A percentile compares a stretch with the other conserved stretches of the same genome.
These are phyloP conservation scores for Loxodonta africana DNA, from an alignment of 2,113 vertebrate genomes.

Conservation along the genomic window DNA sequence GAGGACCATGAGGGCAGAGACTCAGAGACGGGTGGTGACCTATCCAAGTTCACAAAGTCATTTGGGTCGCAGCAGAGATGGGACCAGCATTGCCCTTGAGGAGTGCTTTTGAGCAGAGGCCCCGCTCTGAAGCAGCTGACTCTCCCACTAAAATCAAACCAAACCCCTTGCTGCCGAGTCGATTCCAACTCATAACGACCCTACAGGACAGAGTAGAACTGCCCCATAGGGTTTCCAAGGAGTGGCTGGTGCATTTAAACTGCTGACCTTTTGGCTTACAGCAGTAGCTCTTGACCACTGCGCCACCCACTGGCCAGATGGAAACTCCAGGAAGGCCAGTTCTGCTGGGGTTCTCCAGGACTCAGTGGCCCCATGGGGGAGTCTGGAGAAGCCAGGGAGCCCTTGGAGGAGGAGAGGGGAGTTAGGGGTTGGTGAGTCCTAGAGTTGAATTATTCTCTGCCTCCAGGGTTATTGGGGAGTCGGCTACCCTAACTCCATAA, in stretches of 20 bases:
- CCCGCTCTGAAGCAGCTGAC: neutral
- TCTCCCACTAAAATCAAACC: neutral
- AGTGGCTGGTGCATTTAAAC: too few species aligned
- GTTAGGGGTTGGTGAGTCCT: neutral
- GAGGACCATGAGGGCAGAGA: neutral
- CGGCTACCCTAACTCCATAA: neutral
- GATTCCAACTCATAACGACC: too few species aligned
- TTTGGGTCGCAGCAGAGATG: neutral
- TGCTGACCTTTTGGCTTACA: too few species aligned
- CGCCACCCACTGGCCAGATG: too few species aligned
- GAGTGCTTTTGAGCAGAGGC: neutral
- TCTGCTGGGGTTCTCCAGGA: neutral
- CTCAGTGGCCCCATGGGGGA: accelerated
- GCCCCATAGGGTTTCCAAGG: too few species aligned
- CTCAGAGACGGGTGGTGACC: neutral
- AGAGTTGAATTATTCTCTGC: neutral
- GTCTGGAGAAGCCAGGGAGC: neutral
- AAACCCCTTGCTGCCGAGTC: too few species aligned
- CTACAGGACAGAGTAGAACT: too few species aligned
- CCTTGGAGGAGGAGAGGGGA: neutral
- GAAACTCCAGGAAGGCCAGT: neutral
- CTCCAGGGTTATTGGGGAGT: neutral
- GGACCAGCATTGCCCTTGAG: neutral
- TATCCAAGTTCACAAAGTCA: neutral
- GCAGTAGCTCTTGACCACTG: too few species aligned